Conservation (phyloP, 2,888 invertebrate species). For the Erynnis tages region DNA sequence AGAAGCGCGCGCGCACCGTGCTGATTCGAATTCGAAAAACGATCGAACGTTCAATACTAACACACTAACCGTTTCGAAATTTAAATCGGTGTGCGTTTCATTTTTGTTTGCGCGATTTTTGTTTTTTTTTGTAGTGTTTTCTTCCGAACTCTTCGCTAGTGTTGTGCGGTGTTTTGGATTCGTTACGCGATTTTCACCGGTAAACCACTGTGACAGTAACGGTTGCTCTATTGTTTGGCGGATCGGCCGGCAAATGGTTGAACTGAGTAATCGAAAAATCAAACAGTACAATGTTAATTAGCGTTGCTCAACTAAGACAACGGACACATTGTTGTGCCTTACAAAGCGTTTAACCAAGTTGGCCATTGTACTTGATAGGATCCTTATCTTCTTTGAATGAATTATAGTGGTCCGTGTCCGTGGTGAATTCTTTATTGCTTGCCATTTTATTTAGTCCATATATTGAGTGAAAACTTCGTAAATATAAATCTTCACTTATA, state of each 20-base stretch:
- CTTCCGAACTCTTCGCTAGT: slow-evolving; percentile 37
- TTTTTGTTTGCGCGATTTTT: slow-evolving; percentile 40
- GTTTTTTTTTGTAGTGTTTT: slow-evolving; percentile 31
- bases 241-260: slow-evolving; percentile 15
- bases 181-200: slow-evolving; percentile 55
- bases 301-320: slow-evolving; percentile 15
- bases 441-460: neutral
- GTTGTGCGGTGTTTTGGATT: slow-evolving; percentile 46
- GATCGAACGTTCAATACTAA: slow-evolving; percentile 50
- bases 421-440: slow-evolving; percentile 8
- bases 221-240: slow-evolving; percentile 24
- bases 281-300: slow-evolving; percentile 20
- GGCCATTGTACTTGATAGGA: slow-evolving; percentile 21
- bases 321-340: slow-evolving; percentile 14
- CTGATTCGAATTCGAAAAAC: slow-evolving; percentile 46
- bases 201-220: slow-evolving; percentile 59
- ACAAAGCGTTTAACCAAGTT: slow-evolving; percentile 5
- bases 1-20: slow-evolving; percentile 58
- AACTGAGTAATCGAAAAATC: slow-evolving; percentile 18
- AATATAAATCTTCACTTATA: no score
- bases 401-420: slow-evolving; percentile 6
- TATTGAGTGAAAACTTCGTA: no score
- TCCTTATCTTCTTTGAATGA: slow-evolving; percentile 16
- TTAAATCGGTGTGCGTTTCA: slow-evolving; percentile 40
- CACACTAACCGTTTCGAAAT: slow-evolving; percentile 51